phyloP scores from a whole-genome alignment of 2,888 invertebrate species.

The Caenorhabditis uteleia region DNA sequence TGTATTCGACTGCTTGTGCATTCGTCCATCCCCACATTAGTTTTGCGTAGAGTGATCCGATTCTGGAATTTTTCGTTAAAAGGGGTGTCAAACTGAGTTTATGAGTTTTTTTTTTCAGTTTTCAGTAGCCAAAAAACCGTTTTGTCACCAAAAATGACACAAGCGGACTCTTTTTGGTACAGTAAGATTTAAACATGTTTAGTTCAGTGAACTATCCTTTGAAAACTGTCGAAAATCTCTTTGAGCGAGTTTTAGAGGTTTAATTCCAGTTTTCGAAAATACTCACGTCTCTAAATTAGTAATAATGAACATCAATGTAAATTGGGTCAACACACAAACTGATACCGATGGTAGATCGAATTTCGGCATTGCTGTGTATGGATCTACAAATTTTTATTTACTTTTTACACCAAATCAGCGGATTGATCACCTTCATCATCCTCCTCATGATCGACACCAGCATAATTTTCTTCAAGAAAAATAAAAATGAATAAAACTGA shows the following conservation, averaged over 20 bases:
- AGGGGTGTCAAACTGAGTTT: too few species aligned
- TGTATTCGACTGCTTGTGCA: constrained; percentile 40
- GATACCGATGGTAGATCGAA: constrained; percentile 41
- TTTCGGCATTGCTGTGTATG: constrained; percentile 50
- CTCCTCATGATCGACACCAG: constrained; percentile 36
- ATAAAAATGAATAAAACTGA: constrained; percentile 47
- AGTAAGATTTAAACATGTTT: too few species aligned
- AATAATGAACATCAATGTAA: constrained; percentile 53
- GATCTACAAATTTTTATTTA: constrained; percentile 41
- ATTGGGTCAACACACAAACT: constrained; percentile 50
- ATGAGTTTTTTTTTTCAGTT: too few species aligned
- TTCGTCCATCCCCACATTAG: constrained; percentile 54
- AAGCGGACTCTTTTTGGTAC: too few species aligned
- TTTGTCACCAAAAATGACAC: too few species aligned
- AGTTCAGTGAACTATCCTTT: too few species aligned
- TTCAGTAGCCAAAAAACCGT: too few species aligned
- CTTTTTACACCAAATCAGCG: too few species aligned
- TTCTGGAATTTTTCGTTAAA: constrained; percentile 36
- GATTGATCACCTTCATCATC: constrained; percentile 32
- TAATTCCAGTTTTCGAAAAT: neutral
- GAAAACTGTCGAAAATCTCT: too few species aligned
- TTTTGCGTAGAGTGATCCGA: constrained; percentile 47
- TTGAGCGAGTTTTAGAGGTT: too few species aligned
- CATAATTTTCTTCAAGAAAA: constrained; percentile 46
- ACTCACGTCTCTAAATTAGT: constrained; percentile 53